These are phyloP conservation scores for Balearica regulorum DNA, from an alignment of 2,797 vertebrate genomes.

Conservation along the genomic window DNA sequence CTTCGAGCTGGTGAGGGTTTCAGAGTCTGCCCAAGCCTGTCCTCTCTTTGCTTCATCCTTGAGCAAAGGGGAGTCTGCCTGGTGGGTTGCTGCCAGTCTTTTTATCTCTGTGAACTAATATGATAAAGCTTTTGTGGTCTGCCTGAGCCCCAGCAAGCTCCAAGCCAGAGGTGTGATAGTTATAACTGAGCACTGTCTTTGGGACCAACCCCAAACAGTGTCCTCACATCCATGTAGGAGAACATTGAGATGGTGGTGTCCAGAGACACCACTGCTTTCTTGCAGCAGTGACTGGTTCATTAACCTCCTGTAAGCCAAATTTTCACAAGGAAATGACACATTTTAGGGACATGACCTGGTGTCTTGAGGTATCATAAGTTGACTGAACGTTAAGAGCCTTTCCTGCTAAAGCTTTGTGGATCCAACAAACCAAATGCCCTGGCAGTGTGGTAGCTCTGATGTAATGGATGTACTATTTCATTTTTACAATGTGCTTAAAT, in stretches of 20 bases:
- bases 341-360: neutral
- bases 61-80: neutral
- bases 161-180: neutral
- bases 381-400: neutral
- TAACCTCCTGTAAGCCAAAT: neutral
- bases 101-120: neutral
- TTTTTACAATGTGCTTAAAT: neutral
- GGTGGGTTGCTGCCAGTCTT: neutral
- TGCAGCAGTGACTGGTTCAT: neutral
- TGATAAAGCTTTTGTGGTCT: neutral
- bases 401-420: neutral
- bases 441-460: neutral
- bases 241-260: neutral
- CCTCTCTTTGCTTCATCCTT: neutral
- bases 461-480: neutral
- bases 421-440: neutral
- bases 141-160: neutral
- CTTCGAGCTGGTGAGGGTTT: neutral
- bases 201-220: neutral
- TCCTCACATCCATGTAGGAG: neutral
- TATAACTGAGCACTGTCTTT: fast-evolving
- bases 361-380: neutral
- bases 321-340: neutral
- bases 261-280: neutral
- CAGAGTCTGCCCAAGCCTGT: neutral